Conservation (phyloP, 37 sponge, comb jelly and placozoan genomes). For the Oopsacas minuta region DNA sequence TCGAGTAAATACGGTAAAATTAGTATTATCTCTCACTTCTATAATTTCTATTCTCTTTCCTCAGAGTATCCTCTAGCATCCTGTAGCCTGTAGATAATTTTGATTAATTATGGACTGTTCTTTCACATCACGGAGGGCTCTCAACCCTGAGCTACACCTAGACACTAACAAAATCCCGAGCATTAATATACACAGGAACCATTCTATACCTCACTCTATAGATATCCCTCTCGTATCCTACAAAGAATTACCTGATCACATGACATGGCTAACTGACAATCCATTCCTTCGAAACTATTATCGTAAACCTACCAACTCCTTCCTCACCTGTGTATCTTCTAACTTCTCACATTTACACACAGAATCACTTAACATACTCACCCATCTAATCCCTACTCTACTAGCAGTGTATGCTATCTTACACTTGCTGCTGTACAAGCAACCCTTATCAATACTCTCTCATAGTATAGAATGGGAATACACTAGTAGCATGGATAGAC, state of each 20-base stretch:
- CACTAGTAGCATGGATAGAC: neutral
- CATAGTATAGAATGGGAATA: neutral
- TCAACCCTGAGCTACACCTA: too few relatives aligned
- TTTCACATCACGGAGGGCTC: too few relatives aligned
- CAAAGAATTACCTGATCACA: neutral
- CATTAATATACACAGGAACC: too few relatives aligned
- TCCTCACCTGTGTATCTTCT: neutral
- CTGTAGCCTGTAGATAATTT: too few relatives aligned
- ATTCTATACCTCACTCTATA: too few relatives aligned
- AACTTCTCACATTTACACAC: neutral
- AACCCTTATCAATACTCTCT: neutral
- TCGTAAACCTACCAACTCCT: neutral
- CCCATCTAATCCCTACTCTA: neutral
- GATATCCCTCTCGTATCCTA: neutral
- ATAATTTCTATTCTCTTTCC: too few relatives aligned
- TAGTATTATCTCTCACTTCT: too few relatives aligned
- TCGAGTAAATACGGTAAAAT: too few relatives aligned
- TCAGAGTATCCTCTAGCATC: too few relatives aligned
- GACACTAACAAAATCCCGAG: too few relatives aligned
- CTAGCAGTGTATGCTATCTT: neutral
- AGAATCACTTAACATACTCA: neutral
- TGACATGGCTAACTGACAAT: slow-evolving; percentile 5
- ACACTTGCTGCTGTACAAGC: neutral
- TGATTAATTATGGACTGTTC: too few relatives aligned
- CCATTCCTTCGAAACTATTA: neutral